Base-by-base conservation (phyloP, 2,113 vertebrate genomes). In the Rousettus leschenaultii region DNA sequence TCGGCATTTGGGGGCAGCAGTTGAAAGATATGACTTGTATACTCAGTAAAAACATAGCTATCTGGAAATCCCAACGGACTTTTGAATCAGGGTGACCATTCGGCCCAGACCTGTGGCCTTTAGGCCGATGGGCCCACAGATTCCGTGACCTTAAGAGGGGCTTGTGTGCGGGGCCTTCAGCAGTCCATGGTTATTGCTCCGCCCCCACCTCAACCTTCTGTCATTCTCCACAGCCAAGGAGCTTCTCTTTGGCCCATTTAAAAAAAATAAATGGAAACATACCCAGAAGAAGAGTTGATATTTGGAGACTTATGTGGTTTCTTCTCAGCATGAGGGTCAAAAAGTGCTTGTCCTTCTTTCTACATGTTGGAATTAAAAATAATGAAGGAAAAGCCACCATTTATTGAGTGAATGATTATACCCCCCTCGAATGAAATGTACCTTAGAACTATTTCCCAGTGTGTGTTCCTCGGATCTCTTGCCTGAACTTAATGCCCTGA, bases 201-300 rank as follows among this genome's bases (percentile, higher is more conserved):
- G 40, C 15, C 45, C 26, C 18, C 18, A 45, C 43, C 30, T 16
- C 45, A n/a, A 21, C 35, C 51, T 6, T 61, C 8, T 14, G 45
- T n/a, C 86, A 78, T 65, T 63, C n/a, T 86, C 55, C 24, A 59
- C 21, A 48, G 70, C 30, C 38, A 79, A 96, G 22, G 14, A 71
- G 43, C 80, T 96, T 75, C 63, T 85, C 3, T 84, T 86, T 90
- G 86, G 22, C 16, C 75, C 74, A 79, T 78, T 83, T 45, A 40
- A 40, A 40, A 40, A 40, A 40, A 40, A 43, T 7, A 43, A 43
- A 43, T 8, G 89, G 95, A 97, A 79, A 78, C 91, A 93, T 30
- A 71, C 24, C 59, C 94, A 74, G 86, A 96, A 96, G 61, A 40
- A 9, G 2, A 97, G 55, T 21, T 95, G 73, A 59, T 98, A 79